Percentiles rank a stretch among this genome's conserved stretches.
phyloP scores from a whole-genome alignment of 2,797 vertebrate genomes.

The Xenops minutus region DNA sequence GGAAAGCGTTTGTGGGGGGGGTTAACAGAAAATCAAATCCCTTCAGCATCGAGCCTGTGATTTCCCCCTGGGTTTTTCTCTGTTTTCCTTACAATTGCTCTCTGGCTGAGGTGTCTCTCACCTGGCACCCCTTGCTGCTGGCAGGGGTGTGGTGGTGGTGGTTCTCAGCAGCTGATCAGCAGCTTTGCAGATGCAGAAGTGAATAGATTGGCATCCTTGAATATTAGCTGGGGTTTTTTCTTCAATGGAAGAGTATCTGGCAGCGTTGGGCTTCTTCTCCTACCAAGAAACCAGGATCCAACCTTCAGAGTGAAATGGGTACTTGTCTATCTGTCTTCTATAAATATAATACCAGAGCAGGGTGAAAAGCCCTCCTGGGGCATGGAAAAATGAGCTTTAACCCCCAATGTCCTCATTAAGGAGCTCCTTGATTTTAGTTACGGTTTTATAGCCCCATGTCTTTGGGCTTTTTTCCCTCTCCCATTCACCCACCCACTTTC shows the following conservation, averaged over 20 bases:
- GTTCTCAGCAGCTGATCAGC: not conserved
- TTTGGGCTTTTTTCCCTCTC: not conserved
- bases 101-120: not conserved
- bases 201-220: not conserved
- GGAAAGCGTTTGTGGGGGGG: not conserved
- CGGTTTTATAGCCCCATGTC: not conserved
- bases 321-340: not conserved
- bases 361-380: not conserved
- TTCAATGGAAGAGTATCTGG: not conserved
- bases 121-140: not conserved
- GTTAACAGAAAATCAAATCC: not conserved
- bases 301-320: not conserved
- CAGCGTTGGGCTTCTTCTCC: not conserved
- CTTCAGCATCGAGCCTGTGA: not conserved
- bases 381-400: not conserved
- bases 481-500: not conserved
- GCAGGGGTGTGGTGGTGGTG: not conserved
- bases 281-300: not conserved
- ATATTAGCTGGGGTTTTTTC: not conserved
- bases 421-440: not conserved
- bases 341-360: not conserved
- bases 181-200: not conserved
- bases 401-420: not conserved
- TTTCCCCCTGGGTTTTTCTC: not conserved
- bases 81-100: not conserved